These are phyloP conservation scores for Pogonophryne albipinna DNA, from an alignment of 2,797 vertebrate genomes.

Conservation along the genomic window DNA sequence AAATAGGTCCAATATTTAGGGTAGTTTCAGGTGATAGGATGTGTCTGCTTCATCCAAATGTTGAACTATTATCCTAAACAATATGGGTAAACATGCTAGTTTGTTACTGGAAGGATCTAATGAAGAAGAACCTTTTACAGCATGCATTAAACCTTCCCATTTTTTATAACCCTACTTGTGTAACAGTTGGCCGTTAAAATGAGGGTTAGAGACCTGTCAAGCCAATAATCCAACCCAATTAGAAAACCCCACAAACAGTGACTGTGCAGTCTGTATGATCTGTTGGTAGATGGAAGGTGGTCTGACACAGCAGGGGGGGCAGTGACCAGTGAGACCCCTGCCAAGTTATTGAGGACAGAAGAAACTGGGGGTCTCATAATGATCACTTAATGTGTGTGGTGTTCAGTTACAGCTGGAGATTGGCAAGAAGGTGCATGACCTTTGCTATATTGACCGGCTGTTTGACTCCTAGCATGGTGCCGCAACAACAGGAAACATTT, in stretches of 20 bases:
- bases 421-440: conserved; percentile 75
- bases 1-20: no score
- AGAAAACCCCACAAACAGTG: conserved; percentile 64
- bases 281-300: conserved; percentile 54
- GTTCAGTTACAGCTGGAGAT: conserved; percentile 81
- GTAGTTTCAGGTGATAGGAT: no score
- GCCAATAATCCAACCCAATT: conserved; percentile 60
- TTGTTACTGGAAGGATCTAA: background rate
- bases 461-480: conserved; percentile 60
- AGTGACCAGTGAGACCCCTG: conserved; percentile 70
- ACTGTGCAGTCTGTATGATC: conserved; percentile 49
- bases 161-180: background rate
- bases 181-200: background rate
- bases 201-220: background rate
- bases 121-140: background rate
- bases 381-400: conserved; percentile 81
- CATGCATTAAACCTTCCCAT: background rate
- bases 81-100: background rate
- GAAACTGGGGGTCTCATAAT: conserved; percentile 75
- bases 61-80: no score
- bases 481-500: conserved; percentile 55
- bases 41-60: no score
- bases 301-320: conserved; percentile 57
- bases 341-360: conserved; percentile 72
- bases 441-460: conserved; percentile 80